A percentile compares a stretch with the other conserved stretches of the same genome.
These are phyloP conservation scores for Eolophus roseicapilla DNA, from an alignment of 2,113 vertebrate species.

Conservation along the genomic window DNA sequence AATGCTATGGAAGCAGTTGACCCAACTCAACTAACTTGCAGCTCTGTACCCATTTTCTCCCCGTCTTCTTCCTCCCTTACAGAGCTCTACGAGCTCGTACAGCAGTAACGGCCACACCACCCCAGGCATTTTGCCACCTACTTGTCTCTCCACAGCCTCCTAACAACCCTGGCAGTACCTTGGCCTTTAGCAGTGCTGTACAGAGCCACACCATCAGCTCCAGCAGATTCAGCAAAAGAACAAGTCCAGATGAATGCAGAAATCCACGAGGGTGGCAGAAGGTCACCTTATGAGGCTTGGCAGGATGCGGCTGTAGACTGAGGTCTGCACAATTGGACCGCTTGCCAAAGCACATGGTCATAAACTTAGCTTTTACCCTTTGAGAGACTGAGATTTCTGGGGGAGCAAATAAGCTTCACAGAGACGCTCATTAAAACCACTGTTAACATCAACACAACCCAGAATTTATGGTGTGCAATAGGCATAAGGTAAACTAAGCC, in stretches of 20 bases:
- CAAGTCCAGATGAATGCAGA: background rate
- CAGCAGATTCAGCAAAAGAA: background rate
- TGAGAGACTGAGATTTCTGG: too few species aligned
- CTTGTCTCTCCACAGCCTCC: background rate
- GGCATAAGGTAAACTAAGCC: background rate
- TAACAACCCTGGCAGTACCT: background rate
- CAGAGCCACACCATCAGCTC: background rate
- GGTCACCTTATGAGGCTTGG: too few species aligned
- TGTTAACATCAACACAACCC: background rate
- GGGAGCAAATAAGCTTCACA: background rate
- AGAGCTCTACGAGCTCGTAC: background rate
- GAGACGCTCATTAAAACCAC: background rate
- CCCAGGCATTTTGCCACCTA: background rate
- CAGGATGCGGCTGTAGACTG: fast-evolving
- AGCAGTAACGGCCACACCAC: background rate
- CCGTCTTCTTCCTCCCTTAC: too few species aligned
- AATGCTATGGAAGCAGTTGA: too few species aligned
- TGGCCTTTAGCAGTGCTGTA: background rate
- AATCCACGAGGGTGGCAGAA: background rate
- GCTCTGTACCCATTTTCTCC: background rate
- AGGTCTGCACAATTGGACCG: background rate
- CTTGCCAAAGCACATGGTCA: background rate
- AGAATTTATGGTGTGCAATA: background rate
- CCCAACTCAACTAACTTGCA: background rate
- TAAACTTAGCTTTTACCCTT: background rate